Evolutionary conservation across 1,140 invertebrate genomes (phyloP).

Genomic region (Bombus pyrosoma): DNA sequence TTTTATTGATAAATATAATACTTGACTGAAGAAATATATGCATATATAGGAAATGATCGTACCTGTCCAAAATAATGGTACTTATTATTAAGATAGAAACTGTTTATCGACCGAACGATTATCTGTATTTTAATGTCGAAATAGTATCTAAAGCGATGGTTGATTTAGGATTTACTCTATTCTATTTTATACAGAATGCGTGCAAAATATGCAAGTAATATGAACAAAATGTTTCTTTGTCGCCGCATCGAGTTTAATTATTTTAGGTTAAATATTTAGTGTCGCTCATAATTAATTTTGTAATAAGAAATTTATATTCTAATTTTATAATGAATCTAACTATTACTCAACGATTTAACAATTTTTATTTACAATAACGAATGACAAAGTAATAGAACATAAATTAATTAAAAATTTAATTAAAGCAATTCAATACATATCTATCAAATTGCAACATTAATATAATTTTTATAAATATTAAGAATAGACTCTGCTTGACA

Average conservation of each 20-base stretch:
- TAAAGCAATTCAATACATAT: neutral
- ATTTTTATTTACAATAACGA: neutral
- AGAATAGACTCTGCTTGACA: neutral
- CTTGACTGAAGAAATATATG: slow-evolving; percentile 10
- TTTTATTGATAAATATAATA: slow-evolving; percentile 27
- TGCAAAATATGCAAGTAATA: slow-evolving; percentile 51
- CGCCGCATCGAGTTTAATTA: slow-evolving; percentile 8
- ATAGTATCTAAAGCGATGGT: neutral
- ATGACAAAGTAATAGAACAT: neutral
- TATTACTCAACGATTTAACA: neutral
- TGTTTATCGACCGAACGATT: neutral
- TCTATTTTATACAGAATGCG: slow-evolving; percentile 47
- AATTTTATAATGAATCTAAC: neutral
- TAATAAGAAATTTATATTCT: neutral
- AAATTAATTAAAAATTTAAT: neutral
- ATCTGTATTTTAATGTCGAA: slow-evolving; percentile 24
- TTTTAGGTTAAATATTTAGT: slow-evolving; percentile 17
- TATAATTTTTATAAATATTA: neutral
- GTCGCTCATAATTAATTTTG: neutral
- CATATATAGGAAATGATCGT: neutral
- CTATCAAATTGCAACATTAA: neutral
- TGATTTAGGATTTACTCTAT: slow-evolving; percentile 46
- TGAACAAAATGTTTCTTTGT: slow-evolving; percentile 15
- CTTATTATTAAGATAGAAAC: slow-evolving; percentile 3
- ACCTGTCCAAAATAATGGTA: slow-evolving; percentile 24